These are phyloP conservation scores for Dromas ardeola DNA, from an alignment of 2,113 vertebrate genomes.

Conservation along the genomic window DNA sequence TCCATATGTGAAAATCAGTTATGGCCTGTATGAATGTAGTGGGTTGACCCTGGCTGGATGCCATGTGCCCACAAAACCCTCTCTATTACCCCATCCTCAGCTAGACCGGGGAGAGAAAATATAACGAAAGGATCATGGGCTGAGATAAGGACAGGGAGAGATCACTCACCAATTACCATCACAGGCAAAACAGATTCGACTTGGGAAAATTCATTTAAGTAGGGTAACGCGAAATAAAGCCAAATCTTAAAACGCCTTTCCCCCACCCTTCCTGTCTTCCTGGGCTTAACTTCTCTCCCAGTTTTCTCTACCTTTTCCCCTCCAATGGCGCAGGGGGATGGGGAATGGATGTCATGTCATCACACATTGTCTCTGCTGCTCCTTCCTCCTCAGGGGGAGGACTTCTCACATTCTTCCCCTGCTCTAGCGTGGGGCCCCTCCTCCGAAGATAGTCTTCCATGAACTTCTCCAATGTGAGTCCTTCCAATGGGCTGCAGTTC, in stretches of 20 bases:
- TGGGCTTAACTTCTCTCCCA: rapidly evolving
- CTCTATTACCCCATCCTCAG: background rate
- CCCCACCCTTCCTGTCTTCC: too few species aligned
- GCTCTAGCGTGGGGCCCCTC: too few species aligned
- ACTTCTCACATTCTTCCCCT: too few species aligned
- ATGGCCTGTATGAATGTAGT: background rate
- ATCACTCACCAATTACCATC: background rate
- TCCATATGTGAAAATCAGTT: background rate
- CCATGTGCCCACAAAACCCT: background rate
- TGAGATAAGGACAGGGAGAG: background rate
- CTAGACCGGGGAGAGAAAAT: background rate
- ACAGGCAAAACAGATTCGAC: background rate
- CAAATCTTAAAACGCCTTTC: background rate
- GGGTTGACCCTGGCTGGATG: background rate
- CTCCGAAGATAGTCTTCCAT: background rate
- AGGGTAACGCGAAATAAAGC: background rate
- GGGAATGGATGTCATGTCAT: too few species aligned
- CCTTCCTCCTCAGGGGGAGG: background rate
- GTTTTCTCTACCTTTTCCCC: background rate
- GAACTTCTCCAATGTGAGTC: background rate
- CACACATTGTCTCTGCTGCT: background rate
- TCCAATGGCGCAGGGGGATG: rapidly evolving
- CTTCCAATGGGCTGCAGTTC: background rate
- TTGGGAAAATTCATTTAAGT: background rate
- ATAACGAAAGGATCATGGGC: background rate